Evolutionary conservation across 2,797 vertebrate genomes (phyloP), one percentile per base, ranked within the genome.

Genomic region (Clamator glandarius): DNA sequence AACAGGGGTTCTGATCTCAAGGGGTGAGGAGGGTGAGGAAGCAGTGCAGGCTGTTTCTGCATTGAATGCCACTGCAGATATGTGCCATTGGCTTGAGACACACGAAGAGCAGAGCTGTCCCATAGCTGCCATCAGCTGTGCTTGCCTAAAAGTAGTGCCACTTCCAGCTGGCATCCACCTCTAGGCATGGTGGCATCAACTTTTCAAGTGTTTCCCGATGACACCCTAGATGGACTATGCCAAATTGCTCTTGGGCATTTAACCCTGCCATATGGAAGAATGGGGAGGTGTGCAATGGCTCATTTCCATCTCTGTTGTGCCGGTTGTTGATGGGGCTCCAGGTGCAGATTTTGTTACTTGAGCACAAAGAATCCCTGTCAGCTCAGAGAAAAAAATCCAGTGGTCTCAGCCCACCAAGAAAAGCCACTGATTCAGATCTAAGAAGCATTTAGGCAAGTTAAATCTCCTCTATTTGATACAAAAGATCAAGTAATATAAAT

Each of bases 401-500:
- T 25, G 13, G 21, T n/a, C 42, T 14, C 48, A 7, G 12, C n/a
- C 46, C 79, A 89, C 52, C 36, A 15, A 52, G 50, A 46, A 66
- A 46, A 87, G 63, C 39, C 73, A 4, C 79, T 9, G 42, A 16
- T 76, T 76, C 67, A 50, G 61, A 59, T 31, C 35, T 46, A 41
- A n/a, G 35, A 72, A 31, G 35, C 26, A 9, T 58, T 90, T 70
- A 44, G 63, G 44, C 57, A 67, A 42, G 46, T 36, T 64, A 48
- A 84, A 20, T 33, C 64, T 55, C 42, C 64, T 75, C 77, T 24
- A 12, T 77, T 87, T 73, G 79, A 80, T 86, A 78, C 25, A n/a
- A 87, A 93, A 72, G 54, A 61, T 28, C 85, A 75, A 33, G 67
- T 85, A 90, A 78, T 69, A 58, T 20, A 69, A 90, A 77, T 14